Evolutionary conservation across 1,140 invertebrate species (phyloP), one percentile per base, ranked within the genome.

Genomic region (Drosophila mauritiana): DNA sequence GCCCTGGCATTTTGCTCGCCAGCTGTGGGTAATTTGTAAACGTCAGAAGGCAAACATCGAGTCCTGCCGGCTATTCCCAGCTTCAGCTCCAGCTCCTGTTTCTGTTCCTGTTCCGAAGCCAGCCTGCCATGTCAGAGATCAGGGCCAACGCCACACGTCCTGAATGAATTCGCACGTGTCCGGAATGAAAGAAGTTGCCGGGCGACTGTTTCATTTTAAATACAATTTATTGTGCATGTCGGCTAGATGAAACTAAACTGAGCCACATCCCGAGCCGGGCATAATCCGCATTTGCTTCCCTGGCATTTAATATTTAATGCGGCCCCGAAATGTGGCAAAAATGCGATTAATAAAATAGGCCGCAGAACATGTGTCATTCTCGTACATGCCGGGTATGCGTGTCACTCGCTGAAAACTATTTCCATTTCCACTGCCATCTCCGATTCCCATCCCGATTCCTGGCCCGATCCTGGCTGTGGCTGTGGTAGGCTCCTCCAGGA

Each of bases 11-110:
- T 74, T 84, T 85, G 69, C 82, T 77, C 63, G 74, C 74, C 82
- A 86, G 82, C 83, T 86, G 82, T 88, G 74, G 82, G 83, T 86
- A 86, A 86, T 86, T 86, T 86, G 82, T 86, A 86, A 86, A 86
- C 82, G 82, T 88, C 82, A 86, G 88, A 88, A 88, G 79, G 78
- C 82, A 86, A 86, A 86, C 82, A 88, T 86, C 78, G 78, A 85
- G 78, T 85, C 74, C 82, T 84, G 79, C 68, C 64, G 54, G 27
- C 56, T 61, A 57, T 53, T 22, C 31, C 63, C 49, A 51, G 25
- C 42, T 68, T n/a, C 57, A 27, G 27, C 8, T 8, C 7, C 27
- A 8, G 27, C 31, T 20, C 15, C 15, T 4, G 17, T 2, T 43
- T 13, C 54, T 11, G 25, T 8, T 31, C 27, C 31, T 31, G 31